These are phyloP conservation scores for Naja naja DNA, from an alignment of 2,113 vertebrate genomes.

Conservation along the genomic window DNA sequence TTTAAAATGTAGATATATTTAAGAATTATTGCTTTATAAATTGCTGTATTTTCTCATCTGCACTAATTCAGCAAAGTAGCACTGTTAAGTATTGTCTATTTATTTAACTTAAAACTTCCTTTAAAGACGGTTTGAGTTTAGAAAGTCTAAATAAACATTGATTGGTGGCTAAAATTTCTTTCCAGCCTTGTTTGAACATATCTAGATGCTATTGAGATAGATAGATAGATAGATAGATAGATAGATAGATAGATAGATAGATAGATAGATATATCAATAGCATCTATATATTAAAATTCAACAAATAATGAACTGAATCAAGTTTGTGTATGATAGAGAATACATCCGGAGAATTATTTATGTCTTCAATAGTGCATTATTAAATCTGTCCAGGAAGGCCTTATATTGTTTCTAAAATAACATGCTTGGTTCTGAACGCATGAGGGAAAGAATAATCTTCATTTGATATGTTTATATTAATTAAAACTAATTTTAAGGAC, in stretches of 20 bases:
- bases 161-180: background rate
- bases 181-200: background rate
- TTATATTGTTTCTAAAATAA: background rate
- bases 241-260: too few species aligned
- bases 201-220: background rate
- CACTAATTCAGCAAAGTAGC: background rate
- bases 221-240: too few species aligned
- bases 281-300: too few species aligned
- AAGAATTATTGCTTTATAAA: background rate
- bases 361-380: background rate
- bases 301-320: background rate
- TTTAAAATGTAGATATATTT: background rate
- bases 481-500: slow-evolving; percentile 55
- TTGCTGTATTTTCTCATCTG: background rate
- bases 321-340: background rate
- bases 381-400: slow-evolving; percentile 28
- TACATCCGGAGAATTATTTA: background rate
- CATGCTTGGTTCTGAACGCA: background rate
- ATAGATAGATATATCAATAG: too few species aligned
- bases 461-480: background rate
- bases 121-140: background rate
- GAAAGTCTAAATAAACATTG: background rate
- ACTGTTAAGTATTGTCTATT: background rate
- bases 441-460: background rate
- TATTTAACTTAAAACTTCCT: background rate